Percentiles rank a stretch among this genome's conserved stretches.
Evolutionary conservation across 2,888 invertebrate genomes (phyloP).

Genomic region (Colostygia pectinataria): DNA sequence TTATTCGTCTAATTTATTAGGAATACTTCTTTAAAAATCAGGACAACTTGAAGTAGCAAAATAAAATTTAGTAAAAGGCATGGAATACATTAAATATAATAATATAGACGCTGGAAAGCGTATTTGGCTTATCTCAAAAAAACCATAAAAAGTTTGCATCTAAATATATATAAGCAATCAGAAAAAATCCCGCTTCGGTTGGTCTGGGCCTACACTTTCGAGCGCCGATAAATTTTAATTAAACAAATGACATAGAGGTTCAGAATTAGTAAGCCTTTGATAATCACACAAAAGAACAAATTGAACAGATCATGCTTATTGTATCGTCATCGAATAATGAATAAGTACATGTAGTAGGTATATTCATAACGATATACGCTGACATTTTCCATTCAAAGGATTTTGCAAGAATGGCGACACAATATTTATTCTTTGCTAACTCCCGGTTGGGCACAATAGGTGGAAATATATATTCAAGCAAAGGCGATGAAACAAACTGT

Average conservation of each 20-base stretch:
- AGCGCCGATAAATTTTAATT: no score
- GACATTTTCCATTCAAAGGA: constrained; percentile 37
- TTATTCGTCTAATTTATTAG: constrained; percentile 18
- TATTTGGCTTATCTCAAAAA: no score
- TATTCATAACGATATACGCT: constrained; percentile 35
- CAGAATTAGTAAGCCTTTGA: constrained; percentile 13
- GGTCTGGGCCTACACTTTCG: no score
- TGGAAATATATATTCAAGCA: constrained; percentile 16
- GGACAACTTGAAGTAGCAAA: no score
- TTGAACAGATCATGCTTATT: constrained; percentile 24
- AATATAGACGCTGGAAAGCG: no score
- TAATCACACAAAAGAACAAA: constrained; percentile 21
- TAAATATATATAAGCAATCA: no score
- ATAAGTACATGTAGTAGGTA: constrained; percentile 22
- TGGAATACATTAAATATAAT: no score
- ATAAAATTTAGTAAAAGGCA: no score
- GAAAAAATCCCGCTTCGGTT: no score
- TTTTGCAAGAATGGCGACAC: constrained; percentile 38
- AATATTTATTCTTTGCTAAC: constrained; percentile 34
- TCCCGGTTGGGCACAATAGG: constrained; percentile 18
- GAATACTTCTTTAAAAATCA: no score
- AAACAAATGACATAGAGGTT: no score
- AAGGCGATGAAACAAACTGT: not conserved
- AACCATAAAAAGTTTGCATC: no score
- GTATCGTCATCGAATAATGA: constrained; percentile 31